phyloP scores from a whole-genome alignment of 2,113 vertebrate genomes.

The Chaetura pelagica region DNA sequence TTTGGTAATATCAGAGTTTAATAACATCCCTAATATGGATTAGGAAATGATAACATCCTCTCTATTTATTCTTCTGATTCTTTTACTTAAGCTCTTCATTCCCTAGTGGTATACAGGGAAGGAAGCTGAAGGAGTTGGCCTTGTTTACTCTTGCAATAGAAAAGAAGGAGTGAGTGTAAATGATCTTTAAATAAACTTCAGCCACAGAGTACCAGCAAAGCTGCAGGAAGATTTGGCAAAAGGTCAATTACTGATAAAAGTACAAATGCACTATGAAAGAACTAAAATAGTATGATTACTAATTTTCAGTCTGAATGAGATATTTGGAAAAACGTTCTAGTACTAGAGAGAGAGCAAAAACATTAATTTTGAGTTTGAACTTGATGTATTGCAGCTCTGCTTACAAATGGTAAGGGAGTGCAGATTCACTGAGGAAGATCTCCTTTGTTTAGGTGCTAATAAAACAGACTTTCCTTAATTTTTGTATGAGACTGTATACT shows the following conservation, averaged over 20 bases:
- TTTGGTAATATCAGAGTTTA: constrained; percentile 54
- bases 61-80: constrained; percentile 54
- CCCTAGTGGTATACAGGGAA: constrained; percentile 1
- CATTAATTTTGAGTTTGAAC: neutral
- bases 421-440: neutral
- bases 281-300: neutral
- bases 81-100: constrained; percentile 36
- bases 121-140: neutral
- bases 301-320: neutral
- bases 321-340: neutral
- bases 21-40: constrained; percentile 46
- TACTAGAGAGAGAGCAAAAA: neutral
- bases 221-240: neutral
- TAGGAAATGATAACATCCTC: constrained; percentile 36
- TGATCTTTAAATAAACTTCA: neutral
- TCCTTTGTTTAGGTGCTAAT: neutral
- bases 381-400: neutral
- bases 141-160: neutral
- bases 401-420: neutral
- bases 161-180: neutral
- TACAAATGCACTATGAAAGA: neutral
- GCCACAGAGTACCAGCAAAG: neutral
- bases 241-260: neutral
- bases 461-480: neutral
- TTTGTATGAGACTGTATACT: neutral